Evolutionary conservation across 2,888 invertebrate genomes (phyloP), one percentile per base, ranked within the genome.

Genomic region (Agrochola lota): DNA sequence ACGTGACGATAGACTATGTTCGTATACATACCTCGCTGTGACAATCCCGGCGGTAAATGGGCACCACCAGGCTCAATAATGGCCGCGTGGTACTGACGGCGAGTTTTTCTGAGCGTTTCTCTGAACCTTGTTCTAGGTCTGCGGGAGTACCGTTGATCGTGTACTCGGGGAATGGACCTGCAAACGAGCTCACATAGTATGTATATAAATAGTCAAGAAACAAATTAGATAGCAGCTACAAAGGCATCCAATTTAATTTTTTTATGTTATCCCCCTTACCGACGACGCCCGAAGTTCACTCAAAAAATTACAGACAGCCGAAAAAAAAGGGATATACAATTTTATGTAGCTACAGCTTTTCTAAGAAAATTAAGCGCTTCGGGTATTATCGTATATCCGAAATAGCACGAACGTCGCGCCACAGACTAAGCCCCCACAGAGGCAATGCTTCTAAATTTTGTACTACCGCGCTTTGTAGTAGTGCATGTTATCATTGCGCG

Each of bases 1-100:
- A 57, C 11, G 1, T 57, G n/a, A 4, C 40, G 5, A 12, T 57
- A n/a, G 12, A n/a, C 5, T 26, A 60, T 17, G 26, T 60, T 60
- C 59, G 59, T 30, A 60, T 46, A 60, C 55, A 52, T 90, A 97
- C 97, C 97, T 99, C 99, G 88, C 98, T 98, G 92, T 99, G 99
- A 90, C 99, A 99, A 95, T 99, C 99, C 83, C 99, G 97, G 91
- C 99, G 97, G 95, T 99, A 99, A 52, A 99, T 98, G 75, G 99
- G 99, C 86, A 99, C 98, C 84, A 99, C 98, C 90, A 99, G 98
- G 88, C 99, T 99, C 77, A 98, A 95, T 0, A 97, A 97, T 0
- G 98, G 98, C 84, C 92, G 92, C 70, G 88, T 87, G 5, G 79
- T 87, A 69, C 97, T 0, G 98, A 97, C 87, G 89, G 92, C 70